Conservation (phyloP, 2,888 invertebrate genomes). For the Drosophila bunnanda region DNA sequence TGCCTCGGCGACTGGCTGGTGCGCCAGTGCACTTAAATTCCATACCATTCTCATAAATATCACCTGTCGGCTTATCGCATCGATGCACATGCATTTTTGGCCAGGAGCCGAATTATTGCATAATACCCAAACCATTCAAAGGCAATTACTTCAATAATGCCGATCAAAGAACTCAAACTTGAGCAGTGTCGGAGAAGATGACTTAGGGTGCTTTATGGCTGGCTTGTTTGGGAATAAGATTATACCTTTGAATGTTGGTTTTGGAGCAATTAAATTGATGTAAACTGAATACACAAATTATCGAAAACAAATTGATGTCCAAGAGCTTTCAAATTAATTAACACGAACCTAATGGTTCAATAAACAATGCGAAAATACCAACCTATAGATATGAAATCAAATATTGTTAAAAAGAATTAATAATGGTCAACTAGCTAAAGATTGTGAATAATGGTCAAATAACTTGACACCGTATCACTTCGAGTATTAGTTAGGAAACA, state of each 20-base stretch:
- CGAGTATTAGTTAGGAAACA: background rate
- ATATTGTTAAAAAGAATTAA: background rate
- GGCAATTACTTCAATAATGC: conserved; percentile 20
- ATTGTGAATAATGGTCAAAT: background rate
- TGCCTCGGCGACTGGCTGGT: background rate
- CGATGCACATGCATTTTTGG: conserved; percentile 19
- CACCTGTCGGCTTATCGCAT: conserved; percentile 19
- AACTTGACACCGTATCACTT: background rate
- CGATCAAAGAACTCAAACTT: conserved; percentile 4
- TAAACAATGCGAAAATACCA: background rate
- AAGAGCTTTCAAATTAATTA: conserved; percentile 5
- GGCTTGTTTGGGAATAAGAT: conserved; percentile 11
- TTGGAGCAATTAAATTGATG: conserved; percentile 7
- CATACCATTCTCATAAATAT: conserved; percentile 36
- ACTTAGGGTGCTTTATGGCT: background rate
- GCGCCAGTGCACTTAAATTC: conserved; percentile 30
- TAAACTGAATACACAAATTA: conserved; percentile 4
- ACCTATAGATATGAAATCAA: no score
- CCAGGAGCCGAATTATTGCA: background rate
- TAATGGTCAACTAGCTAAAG: background rate
- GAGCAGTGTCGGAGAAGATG: conserved; percentile 2
- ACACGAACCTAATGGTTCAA: background rate
- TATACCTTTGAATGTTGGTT: conserved; percentile 5
- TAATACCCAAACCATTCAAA: background rate
- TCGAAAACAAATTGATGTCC: background rate